Evolutionary conservation across 1,140 invertebrate species (phyloP), one percentile per base, ranked within the genome.

Genomic region (Drosophila bocqueti): DNA sequence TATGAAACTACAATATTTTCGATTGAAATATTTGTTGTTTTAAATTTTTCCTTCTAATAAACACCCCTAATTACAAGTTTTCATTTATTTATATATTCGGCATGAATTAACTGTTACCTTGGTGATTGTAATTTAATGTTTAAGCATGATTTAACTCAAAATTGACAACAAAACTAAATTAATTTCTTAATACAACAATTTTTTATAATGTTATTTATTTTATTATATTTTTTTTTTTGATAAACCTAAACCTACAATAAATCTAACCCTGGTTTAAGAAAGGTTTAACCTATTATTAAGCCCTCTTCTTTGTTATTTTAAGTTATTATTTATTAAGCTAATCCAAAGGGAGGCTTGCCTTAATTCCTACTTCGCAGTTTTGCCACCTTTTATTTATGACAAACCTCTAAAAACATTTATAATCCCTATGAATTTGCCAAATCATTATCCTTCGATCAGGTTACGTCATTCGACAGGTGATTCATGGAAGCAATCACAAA

Each of bases 381-480:
- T 4, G 7, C 50, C 18, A 1, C 15, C 9, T 38, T 24, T 55
- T 38, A 55, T 55, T 55, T 55, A 55, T 55, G 21, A 58, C 9
- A 57, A 0, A 40, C 10, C 21, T 1, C 15, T 24, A 6, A 8
- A 10, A 24, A 11, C 3, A 8, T 61, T 4, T 55, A 55, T 52
- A 15, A 24, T 16, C 15, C 13, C 15, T 42, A n/a, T 64, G 15
- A 59, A 63, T n/a, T 60, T 16, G 13, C 54, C 21, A 29, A 57
- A 40, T 29, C 34, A n/a, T 47, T 62, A 36, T 67, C 31, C 38
- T 52, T 60, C 46, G 47, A 73, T 46, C 34, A 46, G 2, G 43
- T 64, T 64, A 31, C 71, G 72, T 75, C 69, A 75, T 29, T 34
- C 71, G 24, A 21, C 72, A 57, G 67, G 31, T 74, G 71, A 74